Conservation (phyloP, 2,888 invertebrate genomes). For the Synergus itoensis region DNA sequence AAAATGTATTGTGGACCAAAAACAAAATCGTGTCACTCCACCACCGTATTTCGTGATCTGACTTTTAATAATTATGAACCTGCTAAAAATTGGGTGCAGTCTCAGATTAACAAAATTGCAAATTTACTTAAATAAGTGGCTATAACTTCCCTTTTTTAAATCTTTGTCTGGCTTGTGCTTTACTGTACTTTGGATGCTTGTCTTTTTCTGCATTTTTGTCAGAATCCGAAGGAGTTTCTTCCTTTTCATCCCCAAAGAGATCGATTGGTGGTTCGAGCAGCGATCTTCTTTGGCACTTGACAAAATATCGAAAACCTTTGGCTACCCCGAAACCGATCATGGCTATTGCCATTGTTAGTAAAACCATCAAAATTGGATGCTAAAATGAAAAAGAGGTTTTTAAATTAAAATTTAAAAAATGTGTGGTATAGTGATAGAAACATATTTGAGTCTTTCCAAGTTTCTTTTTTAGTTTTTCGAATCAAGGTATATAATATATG, state of each 20-base stretch:
- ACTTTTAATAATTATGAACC: neutral
- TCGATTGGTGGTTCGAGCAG: slow-evolving; percentile 80
- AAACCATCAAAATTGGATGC: slow-evolving; percentile 87
- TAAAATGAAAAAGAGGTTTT: slow-evolving; percentile 71
- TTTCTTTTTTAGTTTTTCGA: too few species aligned
- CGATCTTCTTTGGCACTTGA: slow-evolving; percentile 79
- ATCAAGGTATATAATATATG: too few species aligned
- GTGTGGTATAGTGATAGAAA: slow-evolving; percentile 28
- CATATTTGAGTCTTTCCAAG: neutral
- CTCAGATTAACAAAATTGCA: neutral
- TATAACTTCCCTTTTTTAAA: slow-evolving; percentile 87
- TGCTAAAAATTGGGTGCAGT: neutral
- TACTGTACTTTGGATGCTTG: slow-evolving; percentile 81
- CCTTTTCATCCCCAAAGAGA: slow-evolving; percentile 73
- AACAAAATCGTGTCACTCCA: neutral
- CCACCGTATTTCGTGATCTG: neutral
- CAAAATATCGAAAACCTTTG: slow-evolving; percentile 80
- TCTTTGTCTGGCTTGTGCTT: slow-evolving; percentile 87
- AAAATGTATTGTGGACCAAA: neutral
- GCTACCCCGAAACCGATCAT: slow-evolving; percentile 85
- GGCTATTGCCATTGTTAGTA: slow-evolving; percentile 84
- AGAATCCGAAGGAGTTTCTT: slow-evolving; percentile 58
- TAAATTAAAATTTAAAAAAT: neutral
- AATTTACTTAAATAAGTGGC: slow-evolving; percentile 46
- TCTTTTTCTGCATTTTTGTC: slow-evolving; percentile 68